These are phyloP conservation scores for Pasiphila rectangulata DNA, from an alignment of 2,888 invertebrate genomes.

Conservation along the genomic window DNA sequence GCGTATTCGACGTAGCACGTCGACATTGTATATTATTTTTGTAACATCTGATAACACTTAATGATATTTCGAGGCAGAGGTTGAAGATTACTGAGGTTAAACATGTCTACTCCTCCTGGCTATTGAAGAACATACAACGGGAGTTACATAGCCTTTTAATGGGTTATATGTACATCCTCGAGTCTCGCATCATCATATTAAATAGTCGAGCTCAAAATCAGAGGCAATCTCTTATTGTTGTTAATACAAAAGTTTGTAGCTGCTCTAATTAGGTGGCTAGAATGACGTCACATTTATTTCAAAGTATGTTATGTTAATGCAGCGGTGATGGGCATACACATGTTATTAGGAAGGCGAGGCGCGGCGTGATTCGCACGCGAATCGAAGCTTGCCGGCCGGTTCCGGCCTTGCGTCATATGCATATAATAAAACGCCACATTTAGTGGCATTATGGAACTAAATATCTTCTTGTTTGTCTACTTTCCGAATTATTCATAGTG, in stretches of 20 bases:
- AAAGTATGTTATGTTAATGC: constrained; percentile 35
- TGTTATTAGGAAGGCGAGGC: constrained; percentile 41
- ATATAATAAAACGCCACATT: neutral
- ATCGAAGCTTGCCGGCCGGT: constrained; percentile 38
- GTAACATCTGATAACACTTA: no score
- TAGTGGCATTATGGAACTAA: neutral
- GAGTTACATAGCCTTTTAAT: no score
- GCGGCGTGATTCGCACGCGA: constrained; percentile 35
- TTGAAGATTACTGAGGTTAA: no score
- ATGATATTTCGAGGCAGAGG: no score
- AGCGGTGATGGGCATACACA: constrained; percentile 42
- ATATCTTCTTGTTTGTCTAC: neutral
- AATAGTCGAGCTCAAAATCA: no score
- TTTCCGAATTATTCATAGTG: constrained; percentile 4
- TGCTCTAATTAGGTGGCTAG: constrained; percentile 8
- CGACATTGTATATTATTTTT: no score
- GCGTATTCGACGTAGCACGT: no score
- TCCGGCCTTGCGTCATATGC: constrained; percentile 42
- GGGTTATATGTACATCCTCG: no score
- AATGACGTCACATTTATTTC: constrained; percentile 58
- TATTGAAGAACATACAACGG: no score
- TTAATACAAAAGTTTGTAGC: neutral
- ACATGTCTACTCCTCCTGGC: no score
- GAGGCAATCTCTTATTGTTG: no score
- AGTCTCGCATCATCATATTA: no score